These are phyloP conservation scores for Brachyrhaphis roseni DNA, from an alignment of 2,797 vertebrate species.

Conservation along the genomic window DNA sequence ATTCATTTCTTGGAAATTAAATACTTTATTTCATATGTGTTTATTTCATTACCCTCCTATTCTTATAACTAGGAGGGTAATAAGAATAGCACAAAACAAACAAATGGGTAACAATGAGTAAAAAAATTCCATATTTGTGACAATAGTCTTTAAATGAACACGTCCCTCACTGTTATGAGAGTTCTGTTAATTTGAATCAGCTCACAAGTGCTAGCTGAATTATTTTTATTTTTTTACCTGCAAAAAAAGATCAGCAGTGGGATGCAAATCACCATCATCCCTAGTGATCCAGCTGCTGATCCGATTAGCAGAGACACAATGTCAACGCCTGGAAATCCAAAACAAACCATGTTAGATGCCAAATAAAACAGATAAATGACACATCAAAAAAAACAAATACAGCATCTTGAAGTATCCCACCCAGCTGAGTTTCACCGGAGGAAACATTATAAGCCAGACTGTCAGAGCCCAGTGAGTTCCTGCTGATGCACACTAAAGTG, in stretches of 20 bases:
- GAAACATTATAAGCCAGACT: slow-evolving; percentile 58
- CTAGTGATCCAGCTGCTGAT: slow-evolving; percentile 51
- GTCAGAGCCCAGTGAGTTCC: slow-evolving; percentile 62
- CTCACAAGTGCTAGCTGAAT: background rate
- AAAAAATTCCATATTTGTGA: background rate
- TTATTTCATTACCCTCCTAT: too few species aligned
- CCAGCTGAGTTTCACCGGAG: slow-evolving; percentile 38
- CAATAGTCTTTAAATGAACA: background rate
- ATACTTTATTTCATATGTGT: background rate
- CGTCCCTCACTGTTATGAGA: background rate
- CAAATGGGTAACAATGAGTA: background rate
- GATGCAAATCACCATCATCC: slow-evolving; percentile 59
- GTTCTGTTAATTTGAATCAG: background rate
- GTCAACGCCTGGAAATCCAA: slow-evolving; percentile 53
- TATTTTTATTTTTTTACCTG: slow-evolving; percentile 45
- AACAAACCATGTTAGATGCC: slow-evolving; percentile 2
- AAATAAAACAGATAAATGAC: background rate
- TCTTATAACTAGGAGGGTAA: background rate
- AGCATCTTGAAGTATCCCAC: slow-evolving; percentile 29
- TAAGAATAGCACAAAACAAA: background rate
- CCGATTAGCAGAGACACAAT: slow-evolving; percentile 54
- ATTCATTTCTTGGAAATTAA: background rate
- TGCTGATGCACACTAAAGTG: slow-evolving; percentile 65
- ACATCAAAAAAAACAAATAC: background rate
- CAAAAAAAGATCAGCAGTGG: slow-evolving; percentile 50